A percentile compares a stretch with the other conserved stretches of the same genome.
phyloP scores from a whole-genome alignment of 92 coral and sea anemone genomes.

The Pocillopora meandrina region DNA sequence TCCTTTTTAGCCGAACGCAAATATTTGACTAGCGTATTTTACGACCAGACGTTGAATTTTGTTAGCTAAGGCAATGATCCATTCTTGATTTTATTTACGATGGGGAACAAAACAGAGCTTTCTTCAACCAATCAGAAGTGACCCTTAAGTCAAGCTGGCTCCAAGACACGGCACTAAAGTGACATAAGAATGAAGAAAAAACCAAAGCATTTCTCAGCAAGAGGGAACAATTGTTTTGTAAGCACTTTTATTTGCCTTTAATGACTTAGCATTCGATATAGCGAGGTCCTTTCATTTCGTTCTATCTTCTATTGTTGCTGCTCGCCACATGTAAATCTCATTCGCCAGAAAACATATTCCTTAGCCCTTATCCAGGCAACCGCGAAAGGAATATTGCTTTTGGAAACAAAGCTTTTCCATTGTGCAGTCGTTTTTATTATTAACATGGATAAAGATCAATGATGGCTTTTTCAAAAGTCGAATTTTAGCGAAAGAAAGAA shows the following conservation, averaged over 20 bases:
- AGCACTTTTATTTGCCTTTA: conserved; percentile 20
- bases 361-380: conserved; percentile 30
- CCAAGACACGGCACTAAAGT: conserved; percentile 8
- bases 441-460: no score
- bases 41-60: not conserved
- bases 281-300: conserved; percentile 10
- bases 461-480: no score
- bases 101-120: not conserved
- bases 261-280: conserved; percentile 4
- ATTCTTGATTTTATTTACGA: conserved; percentile 10
- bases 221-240: conserved; percentile 8
- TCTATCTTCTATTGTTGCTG: conserved; percentile 22
- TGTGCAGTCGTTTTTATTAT: not conserved
- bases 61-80: not conserved
- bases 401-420: not conserved
- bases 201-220: conserved; percentile 23
- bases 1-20: not conserved
- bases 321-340: conserved; percentile 35
- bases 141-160: not conserved
- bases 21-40: conserved; percentile 29
- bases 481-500: no score
- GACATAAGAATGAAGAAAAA: conserved; percentile 28
- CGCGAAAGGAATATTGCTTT: conserved; percentile 2
- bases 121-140: conserved; percentile 17
- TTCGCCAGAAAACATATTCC: conserved; percentile 17